Base-by-base conservation (phyloP, 2,888 invertebrate genomes). In the Tetheella fluctuosa region DNA sequence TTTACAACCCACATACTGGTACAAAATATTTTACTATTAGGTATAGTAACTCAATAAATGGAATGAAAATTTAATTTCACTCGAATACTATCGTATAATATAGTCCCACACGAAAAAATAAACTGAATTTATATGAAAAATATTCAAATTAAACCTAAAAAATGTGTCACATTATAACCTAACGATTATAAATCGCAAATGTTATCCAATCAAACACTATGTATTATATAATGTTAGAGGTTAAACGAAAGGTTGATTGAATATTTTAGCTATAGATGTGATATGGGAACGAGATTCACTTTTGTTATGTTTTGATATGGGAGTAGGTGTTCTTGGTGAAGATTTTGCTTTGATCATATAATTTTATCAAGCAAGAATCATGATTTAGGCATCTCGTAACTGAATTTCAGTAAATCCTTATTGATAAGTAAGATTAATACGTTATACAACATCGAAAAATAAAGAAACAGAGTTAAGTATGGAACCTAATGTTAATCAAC, bases 271-370 rank as follows among this genome's bases (percentile, higher is more conserved):
- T 48, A 20, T 48, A 20, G 48, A 48, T 20, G 20, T 20, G 48
- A 48, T 48, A 48, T 20, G 48, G 17, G n/a, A 48, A 20, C 20
- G 17, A 48, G 20, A 48, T 48, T 48, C 69, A 69, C 69, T 76
- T 85, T 82, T 80, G 85, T 72, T 70, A 76, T 73, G 87, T 88
- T 89, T 89, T 73, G 70, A 74, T 85, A 88, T 85, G 85, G 84
- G 80, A 74, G n/a, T 42, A 17, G 17, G n/a, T 1, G 20, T 42
- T 17, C 10, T 10, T 1, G 77, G 77, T 76, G 80, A 77, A 80
- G 78, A 78, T 70, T 37, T 2, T 37, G 6, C 2, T 37, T 30
- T 30, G 1, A 6, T 28, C 5, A 28, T 28, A 7, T 28, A n/a
- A n/a, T n/a, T n/a, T n/a, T n/a, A n/a, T n/a, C n/a, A n/a, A n/a